phyloP scores from a whole-genome alignment of 2,888 invertebrate genomes.

The Cheiracanthium punctorium region DNA sequence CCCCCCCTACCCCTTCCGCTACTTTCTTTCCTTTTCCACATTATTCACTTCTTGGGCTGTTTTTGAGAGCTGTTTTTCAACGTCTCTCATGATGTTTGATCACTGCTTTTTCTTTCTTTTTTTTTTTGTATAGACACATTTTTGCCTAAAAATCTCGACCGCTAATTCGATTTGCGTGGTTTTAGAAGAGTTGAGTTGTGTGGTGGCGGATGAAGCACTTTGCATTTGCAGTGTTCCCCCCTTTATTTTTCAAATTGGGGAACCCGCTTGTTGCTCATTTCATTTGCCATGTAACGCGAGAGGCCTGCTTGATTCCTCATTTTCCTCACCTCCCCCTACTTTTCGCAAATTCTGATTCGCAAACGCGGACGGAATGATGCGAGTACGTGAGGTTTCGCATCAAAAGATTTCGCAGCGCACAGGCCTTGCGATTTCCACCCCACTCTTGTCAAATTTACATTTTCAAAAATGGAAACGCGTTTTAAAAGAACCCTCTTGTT shows the following conservation, averaged over 20 bases:
- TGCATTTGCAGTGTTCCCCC: background rate
- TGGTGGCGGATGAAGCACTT: constrained; percentile 32
- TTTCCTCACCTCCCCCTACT: too few species aligned
- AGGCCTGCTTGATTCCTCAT: background rate
- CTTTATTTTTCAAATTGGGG: background rate
- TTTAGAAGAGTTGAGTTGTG: constrained; percentile 33
- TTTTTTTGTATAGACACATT: background rate
- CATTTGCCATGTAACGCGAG: background rate
- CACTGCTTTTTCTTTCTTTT: background rate
- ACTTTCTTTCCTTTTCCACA: constrained; percentile 38
- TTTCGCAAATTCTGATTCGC: background rate
- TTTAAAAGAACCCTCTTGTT: background rate
- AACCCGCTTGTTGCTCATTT: background rate
- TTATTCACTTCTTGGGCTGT: constrained; percentile 60
- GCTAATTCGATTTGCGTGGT: constrained; percentile 59
- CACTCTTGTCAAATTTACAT: background rate
- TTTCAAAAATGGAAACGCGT: background rate
- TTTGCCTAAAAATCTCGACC: constrained; percentile 28
- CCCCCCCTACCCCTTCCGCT: too few species aligned
- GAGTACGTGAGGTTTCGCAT: background rate
- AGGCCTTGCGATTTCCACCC: background rate
- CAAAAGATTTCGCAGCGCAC: background rate
- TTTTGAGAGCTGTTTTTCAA: constrained; percentile 56
- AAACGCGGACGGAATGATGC: background rate
- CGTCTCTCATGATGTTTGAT: constrained; percentile 9